phyloP scores from a whole-genome alignment of 2,888 invertebrate species.

The Minunthozetes semirufus region DNA sequence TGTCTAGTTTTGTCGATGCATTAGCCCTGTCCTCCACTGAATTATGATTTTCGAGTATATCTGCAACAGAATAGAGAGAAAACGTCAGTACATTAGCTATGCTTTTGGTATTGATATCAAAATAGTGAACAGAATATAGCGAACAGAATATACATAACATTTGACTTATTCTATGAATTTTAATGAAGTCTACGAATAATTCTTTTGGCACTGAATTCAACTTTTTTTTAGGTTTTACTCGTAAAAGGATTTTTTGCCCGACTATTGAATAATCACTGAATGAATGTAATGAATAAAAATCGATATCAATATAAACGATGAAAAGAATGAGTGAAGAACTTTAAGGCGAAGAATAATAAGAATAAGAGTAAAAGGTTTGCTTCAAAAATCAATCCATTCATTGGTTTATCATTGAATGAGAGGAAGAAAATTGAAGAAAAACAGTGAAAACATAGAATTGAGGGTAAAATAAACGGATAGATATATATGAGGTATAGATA shows the following conservation, averaged over 20 bases:
- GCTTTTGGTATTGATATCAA: background rate
- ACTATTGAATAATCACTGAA: background rate
- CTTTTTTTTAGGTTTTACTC: background rate
- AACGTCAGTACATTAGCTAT: background rate
- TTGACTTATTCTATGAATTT: slow-evolving; percentile 16
- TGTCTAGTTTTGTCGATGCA: background rate
- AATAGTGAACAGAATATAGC: background rate
- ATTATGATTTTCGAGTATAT: background rate
- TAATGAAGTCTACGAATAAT: background rate
- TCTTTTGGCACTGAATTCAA: background rate
- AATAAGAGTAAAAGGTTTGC: background rate
- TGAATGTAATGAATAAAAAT: background rate
- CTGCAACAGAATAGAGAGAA: too few relatives aligned
- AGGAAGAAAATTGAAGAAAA: too few relatives aligned
- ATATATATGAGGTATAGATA: too few relatives aligned
- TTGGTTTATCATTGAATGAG: too few relatives aligned
- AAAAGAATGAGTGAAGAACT: background rate
- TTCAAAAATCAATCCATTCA: background rate
- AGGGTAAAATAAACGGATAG: too few relatives aligned
- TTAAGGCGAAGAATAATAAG: background rate
- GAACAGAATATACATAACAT: background rate
- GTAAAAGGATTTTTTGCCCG: background rate
- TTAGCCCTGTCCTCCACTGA: background rate
- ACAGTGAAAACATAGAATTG: too few relatives aligned
- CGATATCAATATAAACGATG: background rate